These are phyloP conservation scores for Esox niger DNA, from an alignment of 2,113 vertebrate genomes.

Conservation along the genomic window DNA sequence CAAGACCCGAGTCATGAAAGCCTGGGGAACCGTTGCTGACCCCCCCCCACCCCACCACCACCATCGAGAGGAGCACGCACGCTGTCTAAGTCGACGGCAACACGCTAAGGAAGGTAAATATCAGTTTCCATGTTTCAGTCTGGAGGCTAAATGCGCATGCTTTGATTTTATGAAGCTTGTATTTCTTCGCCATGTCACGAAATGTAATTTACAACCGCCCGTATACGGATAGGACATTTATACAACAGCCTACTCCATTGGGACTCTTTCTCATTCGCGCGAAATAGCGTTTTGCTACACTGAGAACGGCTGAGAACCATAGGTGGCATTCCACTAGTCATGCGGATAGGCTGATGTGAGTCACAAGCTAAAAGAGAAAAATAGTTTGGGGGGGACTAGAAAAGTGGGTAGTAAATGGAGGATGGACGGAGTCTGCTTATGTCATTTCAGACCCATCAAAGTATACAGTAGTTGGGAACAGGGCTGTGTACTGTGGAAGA, in stretches of 20 bases:
- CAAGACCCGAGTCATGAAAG: neutral
- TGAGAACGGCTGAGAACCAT: constrained; percentile 29
- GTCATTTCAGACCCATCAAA: neutral
- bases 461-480: neutral
- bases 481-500: neutral
- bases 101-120: neutral
- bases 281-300: neutral
- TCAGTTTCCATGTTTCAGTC: neutral
- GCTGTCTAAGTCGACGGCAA: neutral
- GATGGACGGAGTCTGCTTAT: neutral
- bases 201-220: neutral
- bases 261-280: neutral
- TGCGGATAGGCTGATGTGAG: constrained; percentile 62
- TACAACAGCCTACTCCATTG: neutral
- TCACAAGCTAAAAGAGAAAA: constrained; percentile 53
- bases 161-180: neutral
- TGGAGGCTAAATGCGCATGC: neutral
- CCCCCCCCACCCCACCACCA: neutral
- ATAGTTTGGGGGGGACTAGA: neutral
- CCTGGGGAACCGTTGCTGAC: neutral
- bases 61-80: neutral
- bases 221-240: neutral
- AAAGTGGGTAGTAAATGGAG: neutral
- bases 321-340: constrained; percentile 69
- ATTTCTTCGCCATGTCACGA: neutral